These are phyloP conservation scores for Pseudomyrmex flavicornis DNA, from an alignment of 1,140 invertebrate genomes.

Conservation along the genomic window DNA sequence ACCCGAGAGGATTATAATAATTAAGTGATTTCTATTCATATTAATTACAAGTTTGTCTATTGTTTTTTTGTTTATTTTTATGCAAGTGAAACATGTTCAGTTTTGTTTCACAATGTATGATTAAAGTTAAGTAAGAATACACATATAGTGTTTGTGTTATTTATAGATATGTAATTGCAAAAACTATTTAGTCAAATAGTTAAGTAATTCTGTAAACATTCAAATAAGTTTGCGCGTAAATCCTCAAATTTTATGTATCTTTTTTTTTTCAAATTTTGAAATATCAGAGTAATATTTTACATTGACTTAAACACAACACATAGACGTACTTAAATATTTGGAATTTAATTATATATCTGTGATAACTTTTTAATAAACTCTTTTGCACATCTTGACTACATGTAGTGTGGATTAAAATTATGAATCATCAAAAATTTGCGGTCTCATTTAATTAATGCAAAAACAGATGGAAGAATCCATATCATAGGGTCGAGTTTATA, in stretches of 20 bases:
- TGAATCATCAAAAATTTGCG: too few relatives aligned
- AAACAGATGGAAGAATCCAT: background rate
- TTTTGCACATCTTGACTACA: too few relatives aligned
- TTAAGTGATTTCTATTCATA: background rate
- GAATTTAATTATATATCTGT: too few relatives aligned
- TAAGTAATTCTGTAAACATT: slow-evolving; percentile 12
- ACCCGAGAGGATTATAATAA: background rate
- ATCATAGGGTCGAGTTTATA: background rate
- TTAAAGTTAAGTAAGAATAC: too few relatives aligned
- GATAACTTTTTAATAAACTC: too few relatives aligned
- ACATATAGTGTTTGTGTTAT: background rate
- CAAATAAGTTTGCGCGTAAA: background rate
- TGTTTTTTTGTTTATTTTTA: too few relatives aligned
- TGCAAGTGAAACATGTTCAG: background rate
- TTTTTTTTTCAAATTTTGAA: background rate
- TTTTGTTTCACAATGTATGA: background rate
- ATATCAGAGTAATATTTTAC: too few relatives aligned
- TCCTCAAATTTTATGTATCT: background rate
- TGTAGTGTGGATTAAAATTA: too few relatives aligned
- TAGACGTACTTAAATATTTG: too few relatives aligned
- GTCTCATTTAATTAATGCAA: background rate
- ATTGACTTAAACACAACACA: too few relatives aligned
- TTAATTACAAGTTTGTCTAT: too few relatives aligned
- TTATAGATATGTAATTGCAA: slow-evolving; percentile 7
- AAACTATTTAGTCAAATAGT: slow-evolving; percentile 12